phyloP scores from a whole-genome alignment of 2,888 invertebrate genomes.

The Heterodera filipjevi region DNA sequence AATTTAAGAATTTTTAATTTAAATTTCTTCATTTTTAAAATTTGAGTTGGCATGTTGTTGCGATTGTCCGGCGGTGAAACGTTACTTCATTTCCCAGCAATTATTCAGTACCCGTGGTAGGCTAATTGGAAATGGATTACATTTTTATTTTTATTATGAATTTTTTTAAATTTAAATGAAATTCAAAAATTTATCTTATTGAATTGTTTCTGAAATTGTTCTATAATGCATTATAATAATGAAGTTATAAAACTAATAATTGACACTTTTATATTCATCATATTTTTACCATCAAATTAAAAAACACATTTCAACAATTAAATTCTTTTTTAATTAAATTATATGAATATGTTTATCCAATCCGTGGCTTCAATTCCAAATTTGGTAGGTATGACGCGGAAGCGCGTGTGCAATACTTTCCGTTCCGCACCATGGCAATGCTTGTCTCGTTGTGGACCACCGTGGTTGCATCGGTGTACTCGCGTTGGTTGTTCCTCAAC shows the following conservation, averaged over 20 bases:
- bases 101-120: conserved; percentile 79
- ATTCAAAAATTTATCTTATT: too few relatives aligned
- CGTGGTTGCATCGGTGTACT: conserved; percentile 68
- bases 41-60: conserved; percentile 68
- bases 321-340: too few relatives aligned
- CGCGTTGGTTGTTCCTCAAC: conserved; percentile 53
- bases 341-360: too few relatives aligned
- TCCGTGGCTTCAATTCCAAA: neutral
- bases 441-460: conserved; percentile 80
- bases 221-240: too few relatives aligned
- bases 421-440: conserved; percentile 95
- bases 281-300: too few relatives aligned
- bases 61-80: conserved; percentile 85
- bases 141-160: too few relatives aligned
- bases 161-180: too few relatives aligned
- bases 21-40: neutral
- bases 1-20: neutral
- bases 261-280: too few relatives aligned
- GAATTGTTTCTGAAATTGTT: too few relatives aligned
- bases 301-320: too few relatives aligned
- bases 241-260: too few relatives aligned
- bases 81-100: conserved; percentile 78
- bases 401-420: conserved; percentile 78
- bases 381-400: conserved; percentile 70
- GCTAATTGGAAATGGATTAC: too few relatives aligned